A percentile compares a stretch with the other conserved stretches of the same genome.
Evolutionary conservation across 2,888 invertebrate species (phyloP).

Genomic region (Stenotaenia linearis): DNA sequence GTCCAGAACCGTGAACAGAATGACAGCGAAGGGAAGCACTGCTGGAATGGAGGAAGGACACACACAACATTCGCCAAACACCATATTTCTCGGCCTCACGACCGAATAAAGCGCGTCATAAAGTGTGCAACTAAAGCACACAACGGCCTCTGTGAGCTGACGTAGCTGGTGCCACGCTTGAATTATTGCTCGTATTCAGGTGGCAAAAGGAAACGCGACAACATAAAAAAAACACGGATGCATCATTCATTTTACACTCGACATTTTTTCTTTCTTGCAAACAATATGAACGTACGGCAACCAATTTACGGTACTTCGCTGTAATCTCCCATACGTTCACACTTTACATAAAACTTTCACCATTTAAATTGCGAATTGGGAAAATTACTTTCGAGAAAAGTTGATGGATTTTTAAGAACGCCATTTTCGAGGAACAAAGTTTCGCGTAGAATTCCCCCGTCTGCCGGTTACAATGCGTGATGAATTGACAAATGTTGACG

Average conservation of each 20-base stretch:
- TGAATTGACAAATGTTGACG: neutral
- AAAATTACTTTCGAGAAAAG: no score
- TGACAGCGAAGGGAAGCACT: neutral
- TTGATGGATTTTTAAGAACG: neutral
- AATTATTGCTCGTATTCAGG: constrained; percentile 17
- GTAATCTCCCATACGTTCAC: no score
- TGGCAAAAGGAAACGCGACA: constrained; percentile 1
- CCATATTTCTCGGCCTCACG: constrained; percentile 12
- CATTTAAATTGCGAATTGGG: no score
- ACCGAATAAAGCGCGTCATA: constrained; percentile 26
- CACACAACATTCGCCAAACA: constrained; percentile 14
- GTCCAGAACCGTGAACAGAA: constrained; percentile 6
- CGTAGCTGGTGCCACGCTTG: constrained; percentile 16
- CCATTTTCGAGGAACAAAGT: neutral
- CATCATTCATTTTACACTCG: neutral
- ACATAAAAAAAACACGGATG: neutral
- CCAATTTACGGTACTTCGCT: no score
- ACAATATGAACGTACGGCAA: neutral
- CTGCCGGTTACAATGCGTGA: neutral
- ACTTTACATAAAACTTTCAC: no score
- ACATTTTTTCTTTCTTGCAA: neutral
- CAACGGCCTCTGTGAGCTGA: neutral
- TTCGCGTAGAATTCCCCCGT: neutral
- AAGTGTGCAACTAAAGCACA: constrained; percentile 1
- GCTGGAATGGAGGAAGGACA: neutral